phyloP scores from a whole-genome alignment of 2,888 invertebrate genomes.

The Calameuta filiformis region DNA sequence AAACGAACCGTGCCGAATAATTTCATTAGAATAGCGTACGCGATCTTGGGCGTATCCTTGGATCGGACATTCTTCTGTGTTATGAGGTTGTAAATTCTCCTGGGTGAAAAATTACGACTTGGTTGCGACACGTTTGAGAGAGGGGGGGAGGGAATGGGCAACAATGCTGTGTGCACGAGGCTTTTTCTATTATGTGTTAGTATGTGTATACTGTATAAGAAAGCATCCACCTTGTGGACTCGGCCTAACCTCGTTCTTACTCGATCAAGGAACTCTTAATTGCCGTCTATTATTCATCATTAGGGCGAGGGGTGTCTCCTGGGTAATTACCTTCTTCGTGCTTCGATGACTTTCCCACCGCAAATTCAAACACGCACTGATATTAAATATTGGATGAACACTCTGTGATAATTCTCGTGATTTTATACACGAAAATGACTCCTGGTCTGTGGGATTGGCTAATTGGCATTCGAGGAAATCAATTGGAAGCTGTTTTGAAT shows the following conservation, averaged over 20 bases:
- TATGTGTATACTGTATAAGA: neutral
- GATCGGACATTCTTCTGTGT: neutral
- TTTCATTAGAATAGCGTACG: neutral
- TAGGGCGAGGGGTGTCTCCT: neutral
- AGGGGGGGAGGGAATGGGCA: neutral
- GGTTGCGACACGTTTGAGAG: neutral
- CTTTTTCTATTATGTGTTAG: neutral
- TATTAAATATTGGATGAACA: neutral
- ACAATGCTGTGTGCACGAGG: neutral
- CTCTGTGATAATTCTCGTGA: neutral
- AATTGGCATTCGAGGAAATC: neutral
- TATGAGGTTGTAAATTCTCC: neutral
- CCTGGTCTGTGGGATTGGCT: neutral
- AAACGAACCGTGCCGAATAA: neutral
- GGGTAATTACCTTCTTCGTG: neutral
- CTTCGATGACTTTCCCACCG: neutral
- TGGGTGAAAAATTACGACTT: neutral
- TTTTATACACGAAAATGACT: neutral
- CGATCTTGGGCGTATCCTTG: constrained; percentile 57
- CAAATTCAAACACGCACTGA: neutral
- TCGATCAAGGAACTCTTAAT: neutral
- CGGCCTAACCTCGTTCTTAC: neutral
- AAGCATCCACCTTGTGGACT: neutral
- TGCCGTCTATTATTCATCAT: neutral
- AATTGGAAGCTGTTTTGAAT: neutral